Percentiles rank a stretch among this genome's conserved stretches.
Evolutionary conservation across 2,113 vertebrate species (phyloP).

Genomic region (Dryoscopus gambensis): DNA sequence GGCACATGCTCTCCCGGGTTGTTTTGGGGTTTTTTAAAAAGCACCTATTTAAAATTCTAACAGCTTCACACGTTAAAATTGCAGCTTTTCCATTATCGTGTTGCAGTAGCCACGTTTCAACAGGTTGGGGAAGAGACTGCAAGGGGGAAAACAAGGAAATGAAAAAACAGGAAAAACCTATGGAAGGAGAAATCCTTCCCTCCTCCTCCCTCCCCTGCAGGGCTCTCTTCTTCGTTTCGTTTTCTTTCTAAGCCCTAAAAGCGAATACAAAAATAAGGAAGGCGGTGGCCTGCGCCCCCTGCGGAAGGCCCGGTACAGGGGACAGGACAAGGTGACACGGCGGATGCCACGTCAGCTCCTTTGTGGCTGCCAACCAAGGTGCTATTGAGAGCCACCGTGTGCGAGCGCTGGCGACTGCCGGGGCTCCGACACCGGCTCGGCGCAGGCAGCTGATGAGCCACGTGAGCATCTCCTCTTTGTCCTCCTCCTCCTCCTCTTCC

Average conservation of each 20-base stretch:
- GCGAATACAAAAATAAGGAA: neutral
- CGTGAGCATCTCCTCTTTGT: neutral
- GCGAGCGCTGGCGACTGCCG: neutral
- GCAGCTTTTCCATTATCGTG: neutral
- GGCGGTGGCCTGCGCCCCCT: neutral
- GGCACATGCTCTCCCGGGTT: accelerated
- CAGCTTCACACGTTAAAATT: neutral
- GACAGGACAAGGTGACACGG: neutral
- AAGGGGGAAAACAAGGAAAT: neutral
- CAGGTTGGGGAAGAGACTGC: neutral
- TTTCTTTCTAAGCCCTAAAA: neutral
- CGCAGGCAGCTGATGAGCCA: neutral
- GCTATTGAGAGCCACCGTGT: neutral
- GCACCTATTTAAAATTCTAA: neutral
- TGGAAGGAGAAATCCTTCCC: neutral
- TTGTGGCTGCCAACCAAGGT: neutral
- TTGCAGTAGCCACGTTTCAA: neutral
- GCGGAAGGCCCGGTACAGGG: neutral
- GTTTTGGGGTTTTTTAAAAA: neutral
- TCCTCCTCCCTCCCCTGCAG: neutral
- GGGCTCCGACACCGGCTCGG: neutral
- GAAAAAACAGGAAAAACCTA: neutral
- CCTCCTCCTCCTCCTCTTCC: neutral
- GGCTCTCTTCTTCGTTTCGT: neutral
- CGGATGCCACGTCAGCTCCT: neutral